Evolutionary conservation across 2,797 vertebrate species (phyloP).

Genomic region (Calcarius lapponicus): DNA sequence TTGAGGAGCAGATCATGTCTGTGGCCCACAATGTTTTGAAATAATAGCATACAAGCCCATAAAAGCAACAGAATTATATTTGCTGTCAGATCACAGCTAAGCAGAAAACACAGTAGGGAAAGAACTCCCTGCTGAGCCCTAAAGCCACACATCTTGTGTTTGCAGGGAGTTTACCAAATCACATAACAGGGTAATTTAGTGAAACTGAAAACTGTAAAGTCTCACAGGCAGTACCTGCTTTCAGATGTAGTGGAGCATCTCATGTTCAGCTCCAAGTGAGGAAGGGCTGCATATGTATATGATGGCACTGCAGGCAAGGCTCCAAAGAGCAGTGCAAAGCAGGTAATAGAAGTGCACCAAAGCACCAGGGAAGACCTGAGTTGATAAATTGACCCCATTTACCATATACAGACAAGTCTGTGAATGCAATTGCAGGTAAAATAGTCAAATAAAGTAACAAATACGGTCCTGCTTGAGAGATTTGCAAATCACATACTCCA

Average conservation of each 20-base stretch:
- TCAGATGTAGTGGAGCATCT: not conserved
- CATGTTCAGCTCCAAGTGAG: not conserved
- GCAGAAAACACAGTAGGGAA: not conserved
- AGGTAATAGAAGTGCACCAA: not conserved
- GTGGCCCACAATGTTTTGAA: not conserved
- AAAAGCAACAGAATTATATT: not conserved
- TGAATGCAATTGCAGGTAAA: not conserved
- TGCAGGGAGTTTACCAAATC: conserved; percentile 36
- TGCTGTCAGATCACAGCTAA: not conserved
- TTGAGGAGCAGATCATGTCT: not conserved
- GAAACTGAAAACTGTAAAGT: not conserved
- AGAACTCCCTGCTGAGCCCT: conserved; percentile 5
- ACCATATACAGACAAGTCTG: not conserved
- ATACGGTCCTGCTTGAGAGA: conserved; percentile 13
- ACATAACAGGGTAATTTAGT: conserved; percentile 14
- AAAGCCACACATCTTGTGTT: not conserved
- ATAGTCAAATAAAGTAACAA: conserved; percentile 28
- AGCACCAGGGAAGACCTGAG: not conserved
- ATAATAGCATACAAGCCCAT: not conserved
- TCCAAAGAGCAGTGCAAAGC: not conserved
- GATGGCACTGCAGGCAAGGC: not conserved
- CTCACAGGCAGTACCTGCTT: not conserved
- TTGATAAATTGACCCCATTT: not conserved
- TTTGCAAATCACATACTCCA: conserved; percentile 4
- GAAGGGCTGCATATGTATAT: not conserved